phyloP scores from a whole-genome alignment of 2,113 vertebrate species.

The Neoarius graeffei region DNA sequence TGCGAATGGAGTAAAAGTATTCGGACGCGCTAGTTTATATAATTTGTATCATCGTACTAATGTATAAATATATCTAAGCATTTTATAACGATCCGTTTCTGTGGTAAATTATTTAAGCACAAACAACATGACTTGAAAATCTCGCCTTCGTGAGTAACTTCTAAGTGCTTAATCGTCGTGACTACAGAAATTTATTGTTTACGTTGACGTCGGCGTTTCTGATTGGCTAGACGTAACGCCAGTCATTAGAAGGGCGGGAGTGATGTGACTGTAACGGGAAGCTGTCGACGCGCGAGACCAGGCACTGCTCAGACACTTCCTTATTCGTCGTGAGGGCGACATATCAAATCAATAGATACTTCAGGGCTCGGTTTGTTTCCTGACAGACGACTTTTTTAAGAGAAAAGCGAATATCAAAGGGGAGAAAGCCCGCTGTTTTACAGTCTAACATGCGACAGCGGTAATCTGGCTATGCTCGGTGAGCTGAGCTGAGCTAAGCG shows the following conservation, averaged over 20 bases:
- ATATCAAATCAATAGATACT: background rate
- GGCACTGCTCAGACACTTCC: background rate
- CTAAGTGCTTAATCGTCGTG: constrained; percentile 6
- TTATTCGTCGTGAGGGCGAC: background rate
- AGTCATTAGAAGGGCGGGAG: constrained; percentile 23
- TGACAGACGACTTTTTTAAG: background rate
- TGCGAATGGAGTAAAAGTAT: background rate
- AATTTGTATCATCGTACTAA: no score
- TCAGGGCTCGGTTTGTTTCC: background rate
- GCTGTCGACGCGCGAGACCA: background rate
- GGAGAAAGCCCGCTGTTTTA: background rate
- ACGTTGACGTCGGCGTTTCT: background rate
- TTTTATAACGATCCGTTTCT: background rate
- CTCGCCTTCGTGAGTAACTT: background rate
- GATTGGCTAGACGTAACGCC: background rate
- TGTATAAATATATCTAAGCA: no score
- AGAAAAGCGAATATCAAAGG: accelerated
- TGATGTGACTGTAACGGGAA: constrained; percentile 20
- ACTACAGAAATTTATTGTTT: constrained; percentile 7
- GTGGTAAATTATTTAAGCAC: background rate
- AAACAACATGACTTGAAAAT: background rate
- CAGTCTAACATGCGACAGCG: background rate
- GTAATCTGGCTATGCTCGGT: background rate
- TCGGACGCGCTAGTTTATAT: no score
- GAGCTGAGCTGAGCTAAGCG: constrained; percentile 31